These are phyloP conservation scores for Raja brachyura DNA, from an alignment of 2,113 vertebrate genomes.

Conservation along the genomic window DNA sequence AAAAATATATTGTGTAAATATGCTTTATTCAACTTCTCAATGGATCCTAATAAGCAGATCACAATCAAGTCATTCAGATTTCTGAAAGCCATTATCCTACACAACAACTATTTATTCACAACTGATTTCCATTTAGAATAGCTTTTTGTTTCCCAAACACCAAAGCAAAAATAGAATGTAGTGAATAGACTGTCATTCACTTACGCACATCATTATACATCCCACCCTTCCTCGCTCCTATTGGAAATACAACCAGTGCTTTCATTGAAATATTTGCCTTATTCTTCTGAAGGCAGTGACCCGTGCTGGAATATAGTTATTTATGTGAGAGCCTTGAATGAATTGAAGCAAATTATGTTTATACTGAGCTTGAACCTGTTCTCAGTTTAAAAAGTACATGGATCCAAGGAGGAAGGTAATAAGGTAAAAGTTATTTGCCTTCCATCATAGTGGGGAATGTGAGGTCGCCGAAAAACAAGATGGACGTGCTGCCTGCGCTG, in stretches of 20 bases:
- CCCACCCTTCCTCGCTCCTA: neutral
- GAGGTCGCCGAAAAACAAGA: no score
- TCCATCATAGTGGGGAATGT: no score
- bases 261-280: neutral
- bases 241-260: neutral
- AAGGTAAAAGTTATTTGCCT: no score
- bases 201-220: neutral
- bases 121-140: neutral
- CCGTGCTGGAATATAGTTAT: neutral
- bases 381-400: neutral
- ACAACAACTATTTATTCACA: neutral
- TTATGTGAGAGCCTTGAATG: neutral
- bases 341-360: neutral
- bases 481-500: no score
- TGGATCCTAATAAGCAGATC: slow-evolving; percentile 12
- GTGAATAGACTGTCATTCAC: neutral
- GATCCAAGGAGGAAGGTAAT: no score
- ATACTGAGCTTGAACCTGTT: neutral
- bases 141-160: neutral
- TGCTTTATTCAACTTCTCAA: neutral
- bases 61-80: neutral
- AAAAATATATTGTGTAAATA: neutral
- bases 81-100: neutral
- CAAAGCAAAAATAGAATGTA: neutral
- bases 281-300: neutral